phyloP scores from a whole-genome alignment of 2,113 vertebrate genomes.

The Ammospiza caudacuta region DNA sequence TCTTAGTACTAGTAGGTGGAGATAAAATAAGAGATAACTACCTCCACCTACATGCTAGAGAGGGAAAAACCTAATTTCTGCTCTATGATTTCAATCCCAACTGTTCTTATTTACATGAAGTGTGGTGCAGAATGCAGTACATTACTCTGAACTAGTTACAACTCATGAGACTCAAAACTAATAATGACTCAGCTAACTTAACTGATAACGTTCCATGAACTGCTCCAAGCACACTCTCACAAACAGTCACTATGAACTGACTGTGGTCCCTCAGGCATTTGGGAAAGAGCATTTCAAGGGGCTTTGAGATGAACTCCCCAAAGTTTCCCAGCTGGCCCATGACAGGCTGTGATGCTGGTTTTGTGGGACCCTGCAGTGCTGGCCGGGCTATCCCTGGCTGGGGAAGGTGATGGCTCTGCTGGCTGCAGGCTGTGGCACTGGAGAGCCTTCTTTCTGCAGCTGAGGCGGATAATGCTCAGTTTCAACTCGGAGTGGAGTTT shows the following conservation, averaged over 20 bases:
- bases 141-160: background rate
- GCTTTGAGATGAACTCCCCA: background rate
- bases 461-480: background rate
- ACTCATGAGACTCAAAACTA: background rate
- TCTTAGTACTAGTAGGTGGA: background rate
- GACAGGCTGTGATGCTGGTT: background rate
- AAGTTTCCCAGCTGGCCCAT: background rate
- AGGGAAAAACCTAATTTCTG: background rate
- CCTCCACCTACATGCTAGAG: background rate
- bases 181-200: background rate
- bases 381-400: background rate
- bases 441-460: fast-evolving
- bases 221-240: background rate
- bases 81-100: background rate
- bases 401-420: background rate
- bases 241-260: background rate
- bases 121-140: background rate
- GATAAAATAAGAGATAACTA: background rate
- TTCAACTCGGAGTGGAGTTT: background rate
- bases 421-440: background rate
- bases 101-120: background rate
- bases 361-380: background rate
- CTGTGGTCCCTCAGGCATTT: fast-evolving
- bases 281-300: background rate
- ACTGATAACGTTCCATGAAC: background rate